Evolutionary conservation across 2,888 invertebrate genomes (phyloP).

Genomic region (Cynaeus angustus): DNA sequence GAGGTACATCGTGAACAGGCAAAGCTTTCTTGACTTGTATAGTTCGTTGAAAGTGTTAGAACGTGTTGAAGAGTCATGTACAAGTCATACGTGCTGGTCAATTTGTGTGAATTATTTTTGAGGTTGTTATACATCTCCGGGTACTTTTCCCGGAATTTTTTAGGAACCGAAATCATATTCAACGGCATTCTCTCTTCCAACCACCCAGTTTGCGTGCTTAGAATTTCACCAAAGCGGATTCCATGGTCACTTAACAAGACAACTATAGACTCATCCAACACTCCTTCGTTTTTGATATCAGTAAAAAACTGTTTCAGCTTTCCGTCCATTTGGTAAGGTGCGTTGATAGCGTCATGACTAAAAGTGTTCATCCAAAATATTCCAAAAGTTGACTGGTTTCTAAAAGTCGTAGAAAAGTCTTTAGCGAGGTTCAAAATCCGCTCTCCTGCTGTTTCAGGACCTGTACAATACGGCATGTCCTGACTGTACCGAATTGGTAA

Average conservation of each 20-base stretch:
- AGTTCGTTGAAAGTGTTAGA: conserved; percentile 72
- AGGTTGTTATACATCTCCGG: conserved; percentile 76
- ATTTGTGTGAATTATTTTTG: conserved; percentile 77
- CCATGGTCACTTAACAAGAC: conserved; percentile 74
- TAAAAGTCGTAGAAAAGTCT: conserved; percentile 79
- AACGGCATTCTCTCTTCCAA: conserved; percentile 33
- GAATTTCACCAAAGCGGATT: conserved; percentile 23
- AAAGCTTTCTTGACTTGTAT: conserved; percentile 65
- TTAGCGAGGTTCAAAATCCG: conserved; percentile 81
- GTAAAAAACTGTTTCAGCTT: conserved; percentile 77
- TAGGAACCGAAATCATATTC: conserved; percentile 76
- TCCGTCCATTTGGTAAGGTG: conserved; percentile 80
- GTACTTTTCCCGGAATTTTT: conserved; percentile 74
- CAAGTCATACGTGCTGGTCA: conserved; percentile 86
- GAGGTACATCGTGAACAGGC: conserved; percentile 80
- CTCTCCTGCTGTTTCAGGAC: conserved; percentile 78
- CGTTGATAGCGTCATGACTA: conserved; percentile 82
- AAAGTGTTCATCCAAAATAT: conserved; percentile 88
- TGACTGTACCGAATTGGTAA: conserved; percentile 67
- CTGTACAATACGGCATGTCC: conserved; percentile 73
- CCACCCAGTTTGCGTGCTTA: conserved; percentile 25
- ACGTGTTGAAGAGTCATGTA: conserved; percentile 81
- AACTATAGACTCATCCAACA: conserved; percentile 79
- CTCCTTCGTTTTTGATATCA: conserved; percentile 72
- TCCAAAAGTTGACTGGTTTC: conserved; percentile 80